Evolutionary conservation across 2,113 vertebrate species (phyloP).

Genomic region (Lethenteron reissneri): DNA sequence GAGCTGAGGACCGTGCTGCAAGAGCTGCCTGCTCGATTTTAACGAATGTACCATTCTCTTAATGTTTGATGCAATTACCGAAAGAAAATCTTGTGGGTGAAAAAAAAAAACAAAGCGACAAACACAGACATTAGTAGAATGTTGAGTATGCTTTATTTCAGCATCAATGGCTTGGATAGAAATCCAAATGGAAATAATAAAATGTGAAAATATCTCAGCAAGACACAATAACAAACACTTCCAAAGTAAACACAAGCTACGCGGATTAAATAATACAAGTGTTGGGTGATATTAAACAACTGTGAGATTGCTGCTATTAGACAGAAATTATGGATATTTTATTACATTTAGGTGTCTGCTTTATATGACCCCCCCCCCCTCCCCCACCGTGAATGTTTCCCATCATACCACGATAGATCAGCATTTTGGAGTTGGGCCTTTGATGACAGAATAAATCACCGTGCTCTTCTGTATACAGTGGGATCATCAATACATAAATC

Average conservation of each 20-base stretch:
- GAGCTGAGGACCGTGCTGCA: no score
- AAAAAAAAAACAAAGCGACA: no score
- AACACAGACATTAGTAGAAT: no score
- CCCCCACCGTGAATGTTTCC: not conserved
- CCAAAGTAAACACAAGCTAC: constrained; percentile 4
- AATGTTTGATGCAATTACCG: no score
- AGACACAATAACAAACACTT: constrained; percentile 2
- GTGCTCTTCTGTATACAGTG: no score
- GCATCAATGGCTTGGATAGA: constrained; percentile 2
- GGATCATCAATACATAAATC: no score
- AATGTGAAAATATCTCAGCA: not conserved
- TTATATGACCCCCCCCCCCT: not conserved
- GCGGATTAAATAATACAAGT: constrained; percentile 6
- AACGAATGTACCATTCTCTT: no score
- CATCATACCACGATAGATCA: not conserved
- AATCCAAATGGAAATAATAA: not conserved
- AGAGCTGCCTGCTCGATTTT: no score
- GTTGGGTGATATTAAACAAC: not conserved
- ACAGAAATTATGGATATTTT: not conserved
- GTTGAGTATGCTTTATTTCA: not conserved
- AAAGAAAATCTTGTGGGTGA: no score
- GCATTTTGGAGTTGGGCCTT: no score
- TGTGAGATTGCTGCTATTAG: not conserved
- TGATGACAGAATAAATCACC: no score
- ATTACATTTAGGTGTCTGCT: not conserved